A percentile compares a stretch with the other conserved stretches of the same genome.
These are phyloP conservation scores for Halictus ligatus DNA, from an alignment of 2,888 invertebrate species.

Conservation along the genomic window DNA sequence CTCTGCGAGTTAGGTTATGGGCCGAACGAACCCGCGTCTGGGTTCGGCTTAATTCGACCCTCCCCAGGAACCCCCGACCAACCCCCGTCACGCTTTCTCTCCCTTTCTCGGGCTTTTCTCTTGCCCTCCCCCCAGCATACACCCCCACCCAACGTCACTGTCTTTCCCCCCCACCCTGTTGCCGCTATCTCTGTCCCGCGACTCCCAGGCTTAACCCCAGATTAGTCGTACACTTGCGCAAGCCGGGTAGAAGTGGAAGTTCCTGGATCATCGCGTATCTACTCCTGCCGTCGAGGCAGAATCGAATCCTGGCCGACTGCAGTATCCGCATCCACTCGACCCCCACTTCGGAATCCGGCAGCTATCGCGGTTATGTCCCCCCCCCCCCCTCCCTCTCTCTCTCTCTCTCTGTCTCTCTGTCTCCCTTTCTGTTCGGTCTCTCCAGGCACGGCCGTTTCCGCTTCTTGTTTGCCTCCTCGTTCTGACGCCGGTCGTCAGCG, in stretches of 20 bases:
- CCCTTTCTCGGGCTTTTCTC: constrained; percentile 32
- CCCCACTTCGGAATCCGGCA: constrained; percentile 45
- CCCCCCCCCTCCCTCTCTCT: constrained; percentile 50
- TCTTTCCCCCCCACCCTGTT: constrained; percentile 22
- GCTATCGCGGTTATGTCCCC: constrained; percentile 48
- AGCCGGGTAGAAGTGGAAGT: constrained; percentile 49
- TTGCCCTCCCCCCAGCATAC: constrained; percentile 6
- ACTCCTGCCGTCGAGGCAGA: constrained; percentile 66
- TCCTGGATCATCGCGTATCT: constrained; percentile 70
- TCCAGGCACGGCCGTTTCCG: constrained; percentile 8
- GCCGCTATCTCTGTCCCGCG: constrained; percentile 34
- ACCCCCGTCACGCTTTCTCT: constrained; percentile 31
- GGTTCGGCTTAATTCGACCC: constrained; percentile 77
- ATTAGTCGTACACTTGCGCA: constrained; percentile 68
- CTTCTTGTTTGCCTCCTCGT: constrained; percentile 29
- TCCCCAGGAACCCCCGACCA: constrained; percentile 36
- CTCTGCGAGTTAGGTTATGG: constrained; percentile 75
- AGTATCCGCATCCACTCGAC: constrained; percentile 73
- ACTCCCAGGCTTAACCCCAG: constrained; percentile 63
- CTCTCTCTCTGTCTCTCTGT: constrained; percentile 11
- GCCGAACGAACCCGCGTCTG: constrained; percentile 71
- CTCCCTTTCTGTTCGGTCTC: neutral
- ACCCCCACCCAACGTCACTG: constrained; percentile 8
- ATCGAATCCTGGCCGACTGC: constrained; percentile 71
- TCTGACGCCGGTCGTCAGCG: constrained; percentile 49